Conservation (phyloP, 2,113 vertebrate species). For the Peucedramus taeniatus region DNA sequence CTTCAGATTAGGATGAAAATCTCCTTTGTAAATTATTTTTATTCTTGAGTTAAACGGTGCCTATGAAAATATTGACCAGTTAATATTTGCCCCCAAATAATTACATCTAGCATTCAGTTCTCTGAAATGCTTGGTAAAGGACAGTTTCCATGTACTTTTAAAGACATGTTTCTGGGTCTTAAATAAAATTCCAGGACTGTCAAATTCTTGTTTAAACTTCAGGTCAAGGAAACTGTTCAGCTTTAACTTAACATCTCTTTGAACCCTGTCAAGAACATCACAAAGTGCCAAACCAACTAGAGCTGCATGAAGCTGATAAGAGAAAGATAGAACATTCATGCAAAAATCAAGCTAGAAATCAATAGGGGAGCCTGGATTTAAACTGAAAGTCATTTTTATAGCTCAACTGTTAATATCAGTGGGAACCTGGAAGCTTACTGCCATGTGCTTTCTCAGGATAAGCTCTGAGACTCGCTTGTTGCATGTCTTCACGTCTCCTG, state of each 20-base stretch:
- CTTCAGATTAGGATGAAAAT: neutral
- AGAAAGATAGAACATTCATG: slow-evolving; percentile 61
- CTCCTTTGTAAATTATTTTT: neutral
- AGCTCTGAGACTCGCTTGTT: neutral
- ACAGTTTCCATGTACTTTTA: neutral
- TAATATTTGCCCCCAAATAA: neutral
- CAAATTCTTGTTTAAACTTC: slow-evolving; percentile 42
- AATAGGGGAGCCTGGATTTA: slow-evolving; percentile 43
- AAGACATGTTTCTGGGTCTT: neutral
- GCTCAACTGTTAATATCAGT: slow-evolving; percentile 36
- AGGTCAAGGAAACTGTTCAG: slow-evolving; percentile 17
- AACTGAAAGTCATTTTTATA: slow-evolving; percentile 66
- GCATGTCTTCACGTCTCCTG: slow-evolving; percentile 5
- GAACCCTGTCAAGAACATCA: slow-evolving; percentile 62
- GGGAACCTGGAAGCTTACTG: slow-evolving; percentile 38
- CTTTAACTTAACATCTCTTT: slow-evolving; percentile 54
- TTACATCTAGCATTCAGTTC: neutral
- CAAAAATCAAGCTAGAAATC: slow-evolving; percentile 61
- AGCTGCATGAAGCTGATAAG: slow-evolving; percentile 75
- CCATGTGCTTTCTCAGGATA: slow-evolving; percentile 19
- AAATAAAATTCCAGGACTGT: slow-evolving; percentile 24
- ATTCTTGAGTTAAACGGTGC: neutral
- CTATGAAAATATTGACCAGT: neutral
- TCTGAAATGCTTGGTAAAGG: neutral
- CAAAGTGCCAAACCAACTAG: slow-evolving; percentile 37